Conservation (phyloP, 1,140 invertebrate species). For the Coptotermes formosanus region DNA sequence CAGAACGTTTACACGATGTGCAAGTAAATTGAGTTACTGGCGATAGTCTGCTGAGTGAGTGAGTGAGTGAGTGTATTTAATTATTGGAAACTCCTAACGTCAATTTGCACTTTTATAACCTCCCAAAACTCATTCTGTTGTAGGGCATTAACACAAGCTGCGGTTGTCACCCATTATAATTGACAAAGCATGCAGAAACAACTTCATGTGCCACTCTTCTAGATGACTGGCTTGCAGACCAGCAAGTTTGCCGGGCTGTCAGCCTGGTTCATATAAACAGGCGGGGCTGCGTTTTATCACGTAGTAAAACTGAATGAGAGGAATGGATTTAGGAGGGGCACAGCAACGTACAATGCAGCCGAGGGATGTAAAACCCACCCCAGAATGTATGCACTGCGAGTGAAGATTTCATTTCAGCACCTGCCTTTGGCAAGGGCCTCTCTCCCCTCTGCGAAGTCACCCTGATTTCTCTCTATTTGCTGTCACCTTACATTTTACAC, state of each 20-base stretch:
- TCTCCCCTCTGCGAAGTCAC: no score
- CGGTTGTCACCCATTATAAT: not conserved
- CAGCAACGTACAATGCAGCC: no score
- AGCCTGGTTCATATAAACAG: not conserved
- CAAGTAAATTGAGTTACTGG: not conserved
- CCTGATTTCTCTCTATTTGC: no score
- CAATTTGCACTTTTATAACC: constrained; percentile 7
- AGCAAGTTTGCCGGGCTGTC: not conserved
- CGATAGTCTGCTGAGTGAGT: not conserved
- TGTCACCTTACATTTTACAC: no score
- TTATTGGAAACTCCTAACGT: not conserved
- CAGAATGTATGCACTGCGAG: no score
- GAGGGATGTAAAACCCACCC: no score
- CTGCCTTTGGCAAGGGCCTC: no score
- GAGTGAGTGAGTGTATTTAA: not conserved
- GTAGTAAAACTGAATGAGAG: not conserved
- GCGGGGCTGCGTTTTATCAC: not conserved
- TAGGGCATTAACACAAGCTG: not conserved
- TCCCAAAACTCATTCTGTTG: not conserved
- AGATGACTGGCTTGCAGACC: not conserved
- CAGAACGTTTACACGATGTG: not conserved
- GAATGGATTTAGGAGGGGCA: no score
- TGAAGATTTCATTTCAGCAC: no score
- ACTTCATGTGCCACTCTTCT: not conserved
- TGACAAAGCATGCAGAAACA: not conserved